phyloP scores from a whole-genome alignment of 1,140 invertebrate genomes.

The Drosophila jambulina region DNA sequence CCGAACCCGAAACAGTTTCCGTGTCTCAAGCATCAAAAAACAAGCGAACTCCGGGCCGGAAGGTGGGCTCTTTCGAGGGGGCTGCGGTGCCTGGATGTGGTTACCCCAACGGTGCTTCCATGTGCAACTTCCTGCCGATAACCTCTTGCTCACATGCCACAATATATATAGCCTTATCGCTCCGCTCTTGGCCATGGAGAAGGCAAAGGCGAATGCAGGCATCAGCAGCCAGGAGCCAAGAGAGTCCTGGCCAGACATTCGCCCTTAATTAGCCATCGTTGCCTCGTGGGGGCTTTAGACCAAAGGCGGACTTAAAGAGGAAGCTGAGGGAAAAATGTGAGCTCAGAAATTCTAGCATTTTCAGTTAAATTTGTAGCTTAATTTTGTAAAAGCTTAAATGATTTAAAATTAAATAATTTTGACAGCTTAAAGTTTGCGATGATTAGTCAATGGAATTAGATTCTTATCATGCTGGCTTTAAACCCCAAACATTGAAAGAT shows the following conservation, averaged over 20 bases:
- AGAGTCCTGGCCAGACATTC: conserved; percentile 24
- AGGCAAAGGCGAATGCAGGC: conserved; percentile 39
- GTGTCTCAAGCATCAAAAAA: conserved; percentile 73
- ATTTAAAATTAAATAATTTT: no score
- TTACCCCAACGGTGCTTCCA: conserved; percentile 53
- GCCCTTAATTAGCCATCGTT: conserved; percentile 56
- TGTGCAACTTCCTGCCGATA: conserved; percentile 78
- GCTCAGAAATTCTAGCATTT: not conserved
- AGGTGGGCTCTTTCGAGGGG: conserved; percentile 26
- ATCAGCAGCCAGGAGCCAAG: conserved; percentile 21
- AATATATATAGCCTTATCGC: conserved; percentile 61
- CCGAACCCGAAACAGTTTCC: conserved; percentile 64
- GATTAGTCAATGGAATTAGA: not conserved
- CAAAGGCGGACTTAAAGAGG: conserved; percentile 21
- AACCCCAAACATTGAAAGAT: not conserved
- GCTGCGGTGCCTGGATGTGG: conserved; percentile 25
- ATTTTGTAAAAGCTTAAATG: not conserved
- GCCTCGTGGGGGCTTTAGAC: not conserved
- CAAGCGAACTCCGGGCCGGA: conserved; percentile 37
- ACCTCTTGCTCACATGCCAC: conserved; percentile 48
- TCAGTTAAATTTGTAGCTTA: not conserved
- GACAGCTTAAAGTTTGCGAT: not conserved
- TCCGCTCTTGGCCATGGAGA: conserved; percentile 53
- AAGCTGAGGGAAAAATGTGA: no score
- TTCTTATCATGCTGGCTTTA: not conserved